Evolutionary conservation across 2,797 vertebrate species (phyloP).

Genomic region (Prionace glauca): DNA sequence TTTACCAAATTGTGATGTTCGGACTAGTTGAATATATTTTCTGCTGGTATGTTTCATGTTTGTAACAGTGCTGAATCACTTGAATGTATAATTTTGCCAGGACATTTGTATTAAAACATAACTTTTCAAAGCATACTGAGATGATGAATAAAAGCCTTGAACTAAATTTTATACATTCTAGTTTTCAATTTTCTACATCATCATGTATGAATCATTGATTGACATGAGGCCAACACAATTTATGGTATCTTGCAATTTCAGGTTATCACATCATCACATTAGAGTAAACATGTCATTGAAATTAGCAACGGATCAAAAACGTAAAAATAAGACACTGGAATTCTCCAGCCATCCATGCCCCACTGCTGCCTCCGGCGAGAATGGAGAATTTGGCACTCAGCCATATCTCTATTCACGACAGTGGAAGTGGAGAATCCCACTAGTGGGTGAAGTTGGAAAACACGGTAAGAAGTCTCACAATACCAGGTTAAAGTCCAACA

Average conservation of each 20-base stretch:
- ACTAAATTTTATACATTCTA: neutral
- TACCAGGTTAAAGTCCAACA: too few species aligned
- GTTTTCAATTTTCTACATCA: neutral
- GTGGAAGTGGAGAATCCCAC: too few species aligned
- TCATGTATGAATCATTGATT: neutral
- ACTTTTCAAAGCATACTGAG: neutral
- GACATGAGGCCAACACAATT: neutral
- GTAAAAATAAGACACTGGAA: neutral
- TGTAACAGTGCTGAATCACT: neutral
- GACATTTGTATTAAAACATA: neutral
- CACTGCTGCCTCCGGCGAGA: too few species aligned
- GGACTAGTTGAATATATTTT: neutral
- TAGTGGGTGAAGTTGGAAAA: too few species aligned
- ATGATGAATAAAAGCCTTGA: neutral
- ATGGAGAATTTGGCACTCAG: too few species aligned
- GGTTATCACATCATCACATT: neutral
- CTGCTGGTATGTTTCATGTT: neutral
- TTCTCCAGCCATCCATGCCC: too few species aligned
- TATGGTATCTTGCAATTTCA: neutral
- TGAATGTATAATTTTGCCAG: neutral
- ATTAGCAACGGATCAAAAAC: neutral
- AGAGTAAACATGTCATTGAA: neutral
- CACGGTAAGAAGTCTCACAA: too few species aligned
- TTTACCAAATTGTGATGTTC: neutral
- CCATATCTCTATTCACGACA: too few species aligned